Conservation (phyloP, 2,797 vertebrate genomes). For the Falco biarmicus region DNA sequence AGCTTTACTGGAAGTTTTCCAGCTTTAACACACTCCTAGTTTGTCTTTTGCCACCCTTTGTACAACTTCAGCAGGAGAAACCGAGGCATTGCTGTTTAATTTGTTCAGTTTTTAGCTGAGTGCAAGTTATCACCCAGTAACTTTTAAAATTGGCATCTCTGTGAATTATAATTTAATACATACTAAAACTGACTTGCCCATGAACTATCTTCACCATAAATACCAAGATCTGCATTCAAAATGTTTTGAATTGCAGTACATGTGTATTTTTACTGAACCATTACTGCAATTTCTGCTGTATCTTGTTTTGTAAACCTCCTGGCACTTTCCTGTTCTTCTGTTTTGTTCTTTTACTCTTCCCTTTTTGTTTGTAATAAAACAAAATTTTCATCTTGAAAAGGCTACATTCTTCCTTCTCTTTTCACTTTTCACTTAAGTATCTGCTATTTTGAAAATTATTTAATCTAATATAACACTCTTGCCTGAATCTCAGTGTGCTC, state of each 20-base stretch:
- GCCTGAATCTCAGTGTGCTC: not conserved
- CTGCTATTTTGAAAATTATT: not conserved
- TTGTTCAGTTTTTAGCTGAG: slow-evolving; percentile 50
- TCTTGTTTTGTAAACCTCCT: not conserved
- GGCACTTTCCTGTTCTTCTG: not conserved
- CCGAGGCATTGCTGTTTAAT: slow-evolving; percentile 61
- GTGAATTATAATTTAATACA: slow-evolving; percentile 68
- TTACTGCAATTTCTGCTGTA: not conserved
- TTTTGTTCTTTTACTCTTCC: not conserved
- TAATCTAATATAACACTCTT: not conserved
- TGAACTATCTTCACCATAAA: slow-evolving; percentile 13
- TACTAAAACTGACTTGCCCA: slow-evolving; percentile 42
- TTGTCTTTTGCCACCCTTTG: slow-evolving; percentile 35
- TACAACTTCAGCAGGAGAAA: slow-evolving; percentile 56
- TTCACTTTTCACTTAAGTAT: not conserved
- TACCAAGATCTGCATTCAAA: slow-evolving; percentile 61
- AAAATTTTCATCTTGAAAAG: not conserved
- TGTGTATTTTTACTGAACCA: slow-evolving; percentile 14
- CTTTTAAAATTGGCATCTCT: slow-evolving; percentile 57
- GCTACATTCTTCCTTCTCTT: not conserved
- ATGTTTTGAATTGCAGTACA: slow-evolving; percentile 33
- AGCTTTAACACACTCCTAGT: slow-evolving; percentile 34
- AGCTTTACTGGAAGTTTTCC: too few species aligned
- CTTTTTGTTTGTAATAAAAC: not conserved
- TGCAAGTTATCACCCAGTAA: slow-evolving; percentile 28